Percentiles rank a stretch among this genome's conserved stretches.
These are phyloP conservation scores for Aplodontia rufa DNA, from an alignment of 2,113 vertebrate genomes.

Conservation along the genomic window DNA sequence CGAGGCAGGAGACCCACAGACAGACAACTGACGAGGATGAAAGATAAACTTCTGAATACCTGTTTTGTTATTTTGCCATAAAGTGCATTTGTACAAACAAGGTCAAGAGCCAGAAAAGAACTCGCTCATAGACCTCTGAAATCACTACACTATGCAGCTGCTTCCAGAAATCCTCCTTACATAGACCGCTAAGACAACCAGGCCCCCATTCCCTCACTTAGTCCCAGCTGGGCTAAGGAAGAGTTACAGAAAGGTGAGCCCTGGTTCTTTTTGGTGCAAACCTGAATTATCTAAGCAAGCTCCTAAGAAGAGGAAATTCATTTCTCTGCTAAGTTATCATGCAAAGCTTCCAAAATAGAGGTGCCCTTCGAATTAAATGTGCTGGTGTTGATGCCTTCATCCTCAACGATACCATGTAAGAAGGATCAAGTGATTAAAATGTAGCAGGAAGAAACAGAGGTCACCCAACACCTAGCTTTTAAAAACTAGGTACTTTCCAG, in stretches of 20 bases:
- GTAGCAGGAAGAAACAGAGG: conserved; percentile 50
- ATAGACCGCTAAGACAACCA: neutral
- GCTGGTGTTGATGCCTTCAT: conserved; percentile 58
- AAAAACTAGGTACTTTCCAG: conserved; percentile 62
- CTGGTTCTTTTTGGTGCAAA: neutral
- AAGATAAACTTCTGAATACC: neutral
- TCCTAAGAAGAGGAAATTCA: conserved; percentile 55
- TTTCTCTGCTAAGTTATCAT: conserved; percentile 75
- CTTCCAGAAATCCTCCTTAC: conserved; percentile 24
- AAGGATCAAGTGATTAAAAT: conserved; percentile 70
- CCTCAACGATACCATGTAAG: conserved; percentile 53
- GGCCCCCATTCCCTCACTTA: neutral
- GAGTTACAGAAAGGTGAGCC: neutral
- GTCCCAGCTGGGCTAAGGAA: neutral
- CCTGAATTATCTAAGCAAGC: conserved; percentile 59
- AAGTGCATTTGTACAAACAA: conserved; percentile 44
- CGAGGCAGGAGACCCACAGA: neutral
- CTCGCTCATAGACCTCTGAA: neutral
- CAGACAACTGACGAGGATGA: neutral
- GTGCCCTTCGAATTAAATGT: conserved; percentile 72
- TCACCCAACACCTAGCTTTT: conserved; percentile 65
- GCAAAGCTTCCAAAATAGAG: conserved; percentile 70
- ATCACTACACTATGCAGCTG: neutral
- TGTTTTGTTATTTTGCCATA: conserved; percentile 45
- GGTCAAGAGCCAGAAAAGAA: conserved; percentile 36